Percentiles rank a stretch among this genome's conserved stretches.
Evolutionary conservation across 2,888 invertebrate species (phyloP).

Genomic region (Belgica antarctica): DNA sequence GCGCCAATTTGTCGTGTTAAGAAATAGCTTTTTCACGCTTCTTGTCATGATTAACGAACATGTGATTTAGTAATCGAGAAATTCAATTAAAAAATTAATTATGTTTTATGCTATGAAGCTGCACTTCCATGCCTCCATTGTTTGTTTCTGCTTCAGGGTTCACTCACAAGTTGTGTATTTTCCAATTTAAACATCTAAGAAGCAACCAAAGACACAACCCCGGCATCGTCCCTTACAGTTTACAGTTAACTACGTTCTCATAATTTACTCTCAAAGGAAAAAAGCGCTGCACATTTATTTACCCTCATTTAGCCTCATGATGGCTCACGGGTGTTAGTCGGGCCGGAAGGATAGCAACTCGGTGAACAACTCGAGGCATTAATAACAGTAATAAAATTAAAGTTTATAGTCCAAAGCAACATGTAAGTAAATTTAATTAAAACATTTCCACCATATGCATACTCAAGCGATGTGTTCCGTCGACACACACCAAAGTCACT

Average conservation of each 20-base stretch:
- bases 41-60: background rate
- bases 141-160: too few species aligned
- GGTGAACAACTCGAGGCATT: background rate
- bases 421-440: constrained; percentile 37
- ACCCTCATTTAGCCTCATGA: background rate
- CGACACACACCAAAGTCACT: too few species aligned
- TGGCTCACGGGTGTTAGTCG: background rate
- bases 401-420: constrained; percentile 23
- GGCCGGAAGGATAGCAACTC: background rate
- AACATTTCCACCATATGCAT: constrained; percentile 13
- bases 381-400: constrained; percentile 38
- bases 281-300: background rate
- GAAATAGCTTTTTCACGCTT: constrained; percentile 15
- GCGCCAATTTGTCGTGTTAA: background rate
- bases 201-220: too few species aligned
- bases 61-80: constrained; percentile 28
- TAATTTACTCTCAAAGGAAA: constrained; percentile 1
- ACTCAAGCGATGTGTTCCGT: too few species aligned
- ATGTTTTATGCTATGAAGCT: constrained; percentile 12
- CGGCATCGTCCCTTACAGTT: background rate
- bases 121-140: too few species aligned
- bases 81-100: constrained; percentile 37
- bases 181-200: too few species aligned
- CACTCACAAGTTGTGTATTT: too few species aligned
- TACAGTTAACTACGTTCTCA: background rate